Conservation (phyloP, 2,888 invertebrate species). For the Drosophila formosana region DNA sequence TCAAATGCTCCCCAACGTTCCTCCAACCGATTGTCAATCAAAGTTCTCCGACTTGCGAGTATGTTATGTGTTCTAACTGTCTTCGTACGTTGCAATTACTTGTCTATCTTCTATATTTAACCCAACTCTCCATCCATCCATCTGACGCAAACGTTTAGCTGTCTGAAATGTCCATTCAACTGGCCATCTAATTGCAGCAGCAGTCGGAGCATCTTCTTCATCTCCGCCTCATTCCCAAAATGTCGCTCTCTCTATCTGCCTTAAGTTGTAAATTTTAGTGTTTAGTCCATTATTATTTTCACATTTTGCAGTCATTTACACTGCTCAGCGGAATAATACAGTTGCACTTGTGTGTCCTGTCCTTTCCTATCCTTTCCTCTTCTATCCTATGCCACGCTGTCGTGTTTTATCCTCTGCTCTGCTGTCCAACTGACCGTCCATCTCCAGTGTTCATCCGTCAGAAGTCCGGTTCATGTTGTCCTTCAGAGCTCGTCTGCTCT, state of each 20-base stretch:
- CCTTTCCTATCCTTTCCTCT: background rate
- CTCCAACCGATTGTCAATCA: slow-evolving; percentile 39
- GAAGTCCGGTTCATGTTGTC: slow-evolving; percentile 50
- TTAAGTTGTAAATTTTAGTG: slow-evolving; percentile 69
- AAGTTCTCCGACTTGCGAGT: slow-evolving; percentile 14
- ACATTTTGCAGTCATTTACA: slow-evolving; percentile 69
- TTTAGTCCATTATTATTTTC: slow-evolving; percentile 74
- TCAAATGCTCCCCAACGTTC: background rate
- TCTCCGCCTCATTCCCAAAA: background rate
- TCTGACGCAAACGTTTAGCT: slow-evolving; percentile 50
- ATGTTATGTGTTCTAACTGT: slow-evolving; percentile 37
- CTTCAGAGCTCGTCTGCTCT: slow-evolving; percentile 28
- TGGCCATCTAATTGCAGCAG: slow-evolving; percentile 66
- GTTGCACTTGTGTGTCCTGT: slow-evolving; percentile 32
- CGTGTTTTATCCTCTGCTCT: slow-evolving; percentile 2
- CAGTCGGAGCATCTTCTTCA: slow-evolving; percentile 37
- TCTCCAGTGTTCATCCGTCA: slow-evolving; percentile 48
- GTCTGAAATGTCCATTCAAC: slow-evolving; percentile 62
- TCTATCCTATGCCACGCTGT: background rate
- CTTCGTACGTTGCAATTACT: slow-evolving; percentile 57
- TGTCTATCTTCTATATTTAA: slow-evolving; percentile 53
- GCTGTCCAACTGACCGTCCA: slow-evolving; percentile 28
- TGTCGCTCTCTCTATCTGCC: slow-evolving; percentile 23
- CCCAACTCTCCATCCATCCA: slow-evolving; percentile 38
- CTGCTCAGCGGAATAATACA: slow-evolving; percentile 58